Evolutionary conservation across 1,140 invertebrate genomes (phyloP), one percentile per base, ranked within the genome.

Genomic region (Drosophila tani): DNA sequence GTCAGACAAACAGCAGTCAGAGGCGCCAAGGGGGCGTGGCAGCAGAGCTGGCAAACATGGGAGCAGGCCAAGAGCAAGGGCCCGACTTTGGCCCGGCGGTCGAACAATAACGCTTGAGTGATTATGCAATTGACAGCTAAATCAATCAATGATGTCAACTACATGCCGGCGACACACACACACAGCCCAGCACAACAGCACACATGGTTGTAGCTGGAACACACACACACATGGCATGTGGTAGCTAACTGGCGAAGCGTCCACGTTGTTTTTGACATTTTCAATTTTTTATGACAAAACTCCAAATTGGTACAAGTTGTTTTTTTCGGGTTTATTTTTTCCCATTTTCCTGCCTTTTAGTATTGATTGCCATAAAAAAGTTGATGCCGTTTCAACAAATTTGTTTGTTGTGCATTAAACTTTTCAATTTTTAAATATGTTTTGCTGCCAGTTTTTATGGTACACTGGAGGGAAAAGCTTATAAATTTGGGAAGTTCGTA

Each of bases 41-140:
- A 57, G 21, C 32, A 24, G 21, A 27, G 35, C 27, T 19, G 15
- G 59, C 46, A 43, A 58, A 53, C 46, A 46, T 19, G 53, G 47
- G 58, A 64, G 45, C 43, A 21, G 51, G 51, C 51, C 51, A 56
- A 40, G 53, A 63, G 78, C 78, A 62, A 60, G 64, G 53, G 67
- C 50, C 75, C 53, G 77, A 46, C 81, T 68, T 50, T 69, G 70
- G 56, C 78, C 80, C 69, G 85, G 87, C 75, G 84, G 79, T 82
- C 91, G 79, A 91, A 91, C 88, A 91, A 91, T 91, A 91, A 88
- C 88, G 90, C 88, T 91, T 91, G 88, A 91, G 84, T 91, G 88
- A 91, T 91, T 91, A 91, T 91, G 88, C 88, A 91, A 91, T 91
- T 91, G 88, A 91, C 88, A 91, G 88, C 88, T 91, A 91, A 91